A percentile compares a stretch with the other conserved stretches of the same genome.
Conservation (phyloP, 2,888 invertebrate genomes). For the Polietes domitor region DNA sequence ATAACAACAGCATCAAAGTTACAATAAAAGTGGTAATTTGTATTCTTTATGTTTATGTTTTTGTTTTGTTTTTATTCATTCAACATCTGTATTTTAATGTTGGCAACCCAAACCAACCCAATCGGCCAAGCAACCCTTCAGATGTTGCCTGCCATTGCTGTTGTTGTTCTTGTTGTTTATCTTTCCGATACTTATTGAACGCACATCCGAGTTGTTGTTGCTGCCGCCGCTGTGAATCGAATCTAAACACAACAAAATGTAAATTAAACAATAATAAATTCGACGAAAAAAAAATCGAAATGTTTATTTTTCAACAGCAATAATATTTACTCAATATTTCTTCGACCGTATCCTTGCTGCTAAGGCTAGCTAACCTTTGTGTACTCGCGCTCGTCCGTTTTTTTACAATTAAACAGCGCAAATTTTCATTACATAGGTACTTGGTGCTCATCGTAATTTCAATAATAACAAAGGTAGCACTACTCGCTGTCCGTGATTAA, state of each 20-base stretch:
- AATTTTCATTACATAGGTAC: background rate
- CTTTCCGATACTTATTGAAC: constrained; percentile 54
- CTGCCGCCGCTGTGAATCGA: background rate
- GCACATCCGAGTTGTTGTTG: background rate
- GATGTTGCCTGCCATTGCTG: background rate
- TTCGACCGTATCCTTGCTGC: background rate
- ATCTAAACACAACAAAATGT: constrained; percentile 53
- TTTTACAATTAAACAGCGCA: background rate
- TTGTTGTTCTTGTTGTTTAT: constrained; percentile 42
- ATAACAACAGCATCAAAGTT: constrained; percentile 10
- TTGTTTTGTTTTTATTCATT: background rate
- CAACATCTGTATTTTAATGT: constrained; percentile 19
- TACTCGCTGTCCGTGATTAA: background rate
- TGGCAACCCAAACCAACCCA: constrained; percentile 6
- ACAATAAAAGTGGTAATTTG: constrained; percentile 29
- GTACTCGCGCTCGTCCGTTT: background rate
- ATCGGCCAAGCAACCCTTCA: background rate
- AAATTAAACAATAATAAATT: constrained; percentile 62
- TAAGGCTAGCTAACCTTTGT: background rate
- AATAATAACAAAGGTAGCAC: background rate
- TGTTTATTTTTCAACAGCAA: constrained; percentile 19
- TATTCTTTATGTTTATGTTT: constrained; percentile 19
- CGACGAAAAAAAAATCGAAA: background rate
- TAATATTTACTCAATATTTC: constrained; percentile 19
- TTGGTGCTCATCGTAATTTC: background rate